Evolutionary conservation across 2,797 vertebrate species (phyloP).

Genomic region (Siniperca undulata): DNA sequence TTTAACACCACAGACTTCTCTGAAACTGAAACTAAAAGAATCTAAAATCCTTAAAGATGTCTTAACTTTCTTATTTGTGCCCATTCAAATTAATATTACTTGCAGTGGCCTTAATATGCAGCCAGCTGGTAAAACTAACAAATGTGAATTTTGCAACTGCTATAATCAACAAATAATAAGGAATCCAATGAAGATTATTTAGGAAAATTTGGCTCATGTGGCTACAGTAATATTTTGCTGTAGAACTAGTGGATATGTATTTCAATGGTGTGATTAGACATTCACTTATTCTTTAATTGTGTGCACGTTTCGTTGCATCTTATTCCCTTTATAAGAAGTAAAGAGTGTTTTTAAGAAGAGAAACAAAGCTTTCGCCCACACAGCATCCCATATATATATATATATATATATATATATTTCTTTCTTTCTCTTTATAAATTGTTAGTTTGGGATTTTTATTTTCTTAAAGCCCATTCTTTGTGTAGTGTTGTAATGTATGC

Average conservation of each 20-base stretch:
- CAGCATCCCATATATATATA: neutral
- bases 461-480: neutral
- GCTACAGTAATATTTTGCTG: neutral
- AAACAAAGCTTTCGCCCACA: neutral
- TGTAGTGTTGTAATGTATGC: neutral
- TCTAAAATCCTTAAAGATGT: neutral
- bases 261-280: constrained; percentile 12
- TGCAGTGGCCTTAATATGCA: neutral
- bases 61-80: neutral
- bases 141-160: neutral
- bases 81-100: neutral
- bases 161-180: neutral
- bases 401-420: neutral
- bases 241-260: neutral
- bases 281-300: neutral
- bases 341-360: neutral
- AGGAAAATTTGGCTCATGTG: neutral
- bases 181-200: neutral
- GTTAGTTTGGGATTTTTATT: neutral
- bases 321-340: constrained; percentile 1
- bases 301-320: constrained; percentile 4
- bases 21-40: neutral
- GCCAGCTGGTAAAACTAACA: neutral
- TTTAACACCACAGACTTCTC: constrained; percentile 3
- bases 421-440: neutral